phyloP scores from a whole-genome alignment of 2,888 invertebrate genomes.

The Polydrusus cervinus region DNA sequence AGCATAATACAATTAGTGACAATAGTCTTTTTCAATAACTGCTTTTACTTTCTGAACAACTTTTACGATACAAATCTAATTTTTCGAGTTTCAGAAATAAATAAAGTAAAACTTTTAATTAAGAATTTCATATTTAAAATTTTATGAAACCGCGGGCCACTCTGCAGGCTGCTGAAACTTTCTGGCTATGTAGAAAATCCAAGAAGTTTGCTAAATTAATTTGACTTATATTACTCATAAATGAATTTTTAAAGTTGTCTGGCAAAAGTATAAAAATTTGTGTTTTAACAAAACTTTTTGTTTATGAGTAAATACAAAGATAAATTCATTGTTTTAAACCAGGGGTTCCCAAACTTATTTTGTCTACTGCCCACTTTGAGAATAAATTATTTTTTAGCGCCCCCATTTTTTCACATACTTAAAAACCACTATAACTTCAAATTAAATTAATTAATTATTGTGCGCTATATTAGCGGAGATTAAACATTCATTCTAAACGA shows the following conservation, averaged over 20 bases:
- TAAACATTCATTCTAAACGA: too few relatives aligned
- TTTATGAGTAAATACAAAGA: too few relatives aligned
- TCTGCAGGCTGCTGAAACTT: constrained; percentile 33
- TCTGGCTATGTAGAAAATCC: constrained; percentile 7
- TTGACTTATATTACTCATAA: constrained; percentile 18
- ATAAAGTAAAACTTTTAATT: constrained; percentile 43
- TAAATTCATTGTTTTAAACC: too few relatives aligned
- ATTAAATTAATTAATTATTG: too few relatives aligned
- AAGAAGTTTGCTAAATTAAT: constrained; percentile 44
- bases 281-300: too few relatives aligned
- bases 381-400: too few relatives aligned
- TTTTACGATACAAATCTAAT: not conserved
- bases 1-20: too few relatives aligned
- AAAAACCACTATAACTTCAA: too few relatives aligned
- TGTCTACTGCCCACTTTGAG: too few relatives aligned
- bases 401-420: too few relatives aligned
- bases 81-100: constrained; percentile 5
- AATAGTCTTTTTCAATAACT: not conserved
- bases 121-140: constrained; percentile 36
- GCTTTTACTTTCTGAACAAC: not conserved
- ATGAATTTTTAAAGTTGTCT: constrained; percentile 38
- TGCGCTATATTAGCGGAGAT: too few relatives aligned
- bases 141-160: constrained; percentile 34
- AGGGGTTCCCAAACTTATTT: too few relatives aligned
- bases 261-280: not conserved